Conservation (phyloP, 2,797 vertebrate genomes). For the Takifugu rubripes region DNA sequence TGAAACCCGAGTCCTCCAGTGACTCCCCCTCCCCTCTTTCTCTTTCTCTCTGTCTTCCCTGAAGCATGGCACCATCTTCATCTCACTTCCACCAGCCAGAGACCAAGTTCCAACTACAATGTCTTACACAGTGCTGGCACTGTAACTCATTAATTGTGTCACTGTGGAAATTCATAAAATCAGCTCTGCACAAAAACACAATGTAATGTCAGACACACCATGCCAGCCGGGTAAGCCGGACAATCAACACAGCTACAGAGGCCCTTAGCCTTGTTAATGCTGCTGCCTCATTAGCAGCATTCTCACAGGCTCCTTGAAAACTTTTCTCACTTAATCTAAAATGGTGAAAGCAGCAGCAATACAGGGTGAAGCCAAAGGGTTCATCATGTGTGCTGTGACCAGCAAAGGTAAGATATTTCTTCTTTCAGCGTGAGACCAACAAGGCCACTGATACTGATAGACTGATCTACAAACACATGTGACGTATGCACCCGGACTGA, state of each 20-base stretch:
- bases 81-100: constrained; percentile 22
- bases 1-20: constrained; percentile 54
- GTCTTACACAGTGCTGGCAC: constrained; percentile 14
- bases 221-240: constrained; percentile 7
- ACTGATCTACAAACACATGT: too few species aligned
- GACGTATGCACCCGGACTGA: too few species aligned
- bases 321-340: constrained; percentile 70
- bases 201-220: constrained; percentile 7
- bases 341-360: constrained; percentile 12
- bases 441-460: constrained; percentile 13
- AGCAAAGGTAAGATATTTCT: too few species aligned
- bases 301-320: constrained; percentile 64
- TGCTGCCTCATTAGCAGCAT: constrained; percentile 48
- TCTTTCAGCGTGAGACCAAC: constrained; percentile 2
- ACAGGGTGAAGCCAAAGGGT: constrained; percentile 24
- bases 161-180: constrained; percentile 19
- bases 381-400: constrained; percentile 30
- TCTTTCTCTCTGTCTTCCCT: constrained; percentile 8
- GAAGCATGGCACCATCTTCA: constrained; percentile 31
- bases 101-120: constrained; percentile 13
- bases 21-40: background rate
- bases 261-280: constrained; percentile 37
- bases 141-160: constrained; percentile 24
- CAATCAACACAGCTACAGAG: constrained; percentile 7
- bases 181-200: constrained; percentile 26